A percentile compares a stretch with the other conserved stretches of the same genome.
These are phyloP conservation scores for Hucho hucho DNA, from an alignment of 2,113 vertebrate genomes.

Conservation along the genomic window DNA sequence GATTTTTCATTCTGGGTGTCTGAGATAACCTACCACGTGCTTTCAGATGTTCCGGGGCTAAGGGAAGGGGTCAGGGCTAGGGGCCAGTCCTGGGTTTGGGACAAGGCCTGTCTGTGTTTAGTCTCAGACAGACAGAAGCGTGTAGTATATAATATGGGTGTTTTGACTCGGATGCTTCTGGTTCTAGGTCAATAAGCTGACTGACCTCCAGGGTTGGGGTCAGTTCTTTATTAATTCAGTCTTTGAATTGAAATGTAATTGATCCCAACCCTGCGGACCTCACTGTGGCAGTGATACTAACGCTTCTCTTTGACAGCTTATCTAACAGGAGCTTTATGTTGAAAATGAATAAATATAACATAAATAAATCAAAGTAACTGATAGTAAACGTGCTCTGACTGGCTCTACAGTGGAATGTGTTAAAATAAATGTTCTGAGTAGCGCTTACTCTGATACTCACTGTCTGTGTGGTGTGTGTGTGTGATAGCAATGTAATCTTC, in stretches of 20 bases:
- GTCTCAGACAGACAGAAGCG: slow-evolving; percentile 2
- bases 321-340: slow-evolving; percentile 69
- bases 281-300: slow-evolving; percentile 62
- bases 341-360: slow-evolving; percentile 57
- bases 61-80: background rate
- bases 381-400: slow-evolving; percentile 55
- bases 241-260: too few species aligned
- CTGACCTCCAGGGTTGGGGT: background rate
- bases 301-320: slow-evolving; percentile 61
- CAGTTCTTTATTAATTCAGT: too few species aligned
- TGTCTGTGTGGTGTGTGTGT: background rate
- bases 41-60: background rate
- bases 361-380: slow-evolving; percentile 65
- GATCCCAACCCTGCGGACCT: slow-evolving; percentile 23
- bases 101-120: slow-evolving; percentile 34
- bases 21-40: background rate
- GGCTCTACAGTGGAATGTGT: slow-evolving; percentile 35
- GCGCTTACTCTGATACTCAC: background rate
- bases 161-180: background rate
- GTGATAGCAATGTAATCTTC: background rate
- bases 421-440: background rate
- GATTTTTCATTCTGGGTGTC: too few species aligned
- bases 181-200: background rate
- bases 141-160: background rate
- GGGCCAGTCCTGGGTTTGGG: slow-evolving; percentile 31